phyloP scores from a whole-genome alignment of 2,888 invertebrate genomes.

The Magallana nippona region DNA sequence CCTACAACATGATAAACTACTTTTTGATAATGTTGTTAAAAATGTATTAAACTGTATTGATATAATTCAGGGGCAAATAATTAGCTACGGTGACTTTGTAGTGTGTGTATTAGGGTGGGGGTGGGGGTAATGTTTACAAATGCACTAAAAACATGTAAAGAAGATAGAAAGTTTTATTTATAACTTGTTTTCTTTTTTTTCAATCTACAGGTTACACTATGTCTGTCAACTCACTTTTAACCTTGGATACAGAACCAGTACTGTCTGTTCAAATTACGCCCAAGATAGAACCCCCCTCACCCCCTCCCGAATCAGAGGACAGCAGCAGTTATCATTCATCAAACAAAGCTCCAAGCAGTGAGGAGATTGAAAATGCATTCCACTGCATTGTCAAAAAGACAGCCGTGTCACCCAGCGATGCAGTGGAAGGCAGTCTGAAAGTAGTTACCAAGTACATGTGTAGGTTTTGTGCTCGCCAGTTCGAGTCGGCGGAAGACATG shows the following conservation, averaged over 20 bases:
- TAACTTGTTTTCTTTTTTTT: background rate
- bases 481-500: slow-evolving; percentile 65
- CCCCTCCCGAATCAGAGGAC: background rate
- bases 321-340: background rate
- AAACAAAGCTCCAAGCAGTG: background rate
- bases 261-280: slow-evolving; percentile 15
- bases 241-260: background rate
- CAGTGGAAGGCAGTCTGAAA: slow-evolving; percentile 58
- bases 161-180: background rate
- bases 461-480: slow-evolving; percentile 69
- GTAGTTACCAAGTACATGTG: slow-evolving; percentile 72
- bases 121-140: no score
- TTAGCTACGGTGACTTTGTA: no score
- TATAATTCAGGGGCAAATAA: no score
- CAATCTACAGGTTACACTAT: background rate
- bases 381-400: slow-evolving; percentile 20
- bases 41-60: no score
- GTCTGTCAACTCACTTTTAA: background rate
- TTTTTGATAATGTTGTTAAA: no score
- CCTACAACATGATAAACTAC: no score
- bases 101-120: no score
- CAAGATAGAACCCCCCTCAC: slow-evolving; percentile 13
- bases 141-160: no score
- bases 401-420: background rate
- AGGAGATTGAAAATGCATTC: slow-evolving; percentile 27